Conservation (phyloP, 2,888 invertebrate genomes). For the Fragum sueziense region DNA sequence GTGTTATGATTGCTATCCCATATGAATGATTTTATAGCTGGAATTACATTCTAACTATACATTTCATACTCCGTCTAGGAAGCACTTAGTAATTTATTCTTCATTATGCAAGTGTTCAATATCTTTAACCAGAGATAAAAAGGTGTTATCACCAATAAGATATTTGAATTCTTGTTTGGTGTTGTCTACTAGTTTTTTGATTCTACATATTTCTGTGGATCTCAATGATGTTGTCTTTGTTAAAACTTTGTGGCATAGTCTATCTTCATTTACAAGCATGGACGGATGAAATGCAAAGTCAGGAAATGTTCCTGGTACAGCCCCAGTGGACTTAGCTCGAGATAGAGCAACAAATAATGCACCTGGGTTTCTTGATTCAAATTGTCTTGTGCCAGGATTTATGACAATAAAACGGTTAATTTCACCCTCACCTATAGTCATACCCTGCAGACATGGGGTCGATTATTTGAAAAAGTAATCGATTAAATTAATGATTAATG, state of each 20-base stretch:
- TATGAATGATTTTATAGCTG: too few relatives aligned
- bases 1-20: too few relatives aligned
- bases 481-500: too few relatives aligned
- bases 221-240: slow-evolving; percentile 42
- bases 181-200: not conserved
- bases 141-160: too few relatives aligned
- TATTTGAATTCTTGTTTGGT: too few relatives aligned
- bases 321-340: slow-evolving; percentile 46
- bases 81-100: too few relatives aligned
- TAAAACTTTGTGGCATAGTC: slow-evolving; percentile 46
- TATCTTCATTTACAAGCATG: slow-evolving; percentile 48
- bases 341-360: slow-evolving; percentile 12
- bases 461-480: too few relatives aligned
- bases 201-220: slow-evolving; percentile 20
- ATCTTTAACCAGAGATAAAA: too few relatives aligned
- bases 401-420: slow-evolving; percentile 56
- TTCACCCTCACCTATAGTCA: slow-evolving; percentile 34
- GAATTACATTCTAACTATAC: too few relatives aligned
- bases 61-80: too few relatives aligned
- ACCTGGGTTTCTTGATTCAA: slow-evolving; percentile 12
- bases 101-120: too few relatives aligned
- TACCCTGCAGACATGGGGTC: too few relatives aligned
- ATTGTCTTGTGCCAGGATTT: slow-evolving; percentile 49
- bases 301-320: slow-evolving; percentile 8
- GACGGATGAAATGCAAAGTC: slow-evolving; percentile 60